Base-by-base conservation (phyloP, 2,797 vertebrate species). In the Esox lucius region DNA sequence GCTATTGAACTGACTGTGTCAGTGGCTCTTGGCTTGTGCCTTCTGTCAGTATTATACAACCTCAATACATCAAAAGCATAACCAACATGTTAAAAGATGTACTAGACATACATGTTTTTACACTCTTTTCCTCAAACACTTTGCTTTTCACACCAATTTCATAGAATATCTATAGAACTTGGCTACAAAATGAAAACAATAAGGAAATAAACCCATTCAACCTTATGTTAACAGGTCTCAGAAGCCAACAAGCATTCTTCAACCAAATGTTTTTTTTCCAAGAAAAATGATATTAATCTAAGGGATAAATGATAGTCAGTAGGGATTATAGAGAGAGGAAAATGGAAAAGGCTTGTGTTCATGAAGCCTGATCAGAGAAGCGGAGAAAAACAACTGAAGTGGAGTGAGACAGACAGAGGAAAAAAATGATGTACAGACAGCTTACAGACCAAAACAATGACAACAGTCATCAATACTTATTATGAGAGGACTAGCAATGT, bases 291-390 rank as follows among this genome's bases (percentile, higher is more conserved):
- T 64, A 48, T 0, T 39, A n/a, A 76, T 68, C 33, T 65, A 5
- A 6, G 26, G 12, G 15, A 8, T 56, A 56, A 56, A 56, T 56
- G 9, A n/a, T 22, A 59, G 68, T 67, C 79, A 74, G 71, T 70
- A 72, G 13, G 64, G 76, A 71, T 39, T 78, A 73, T 75, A 75
- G 80, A 80, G 79, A 80, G 70, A 86, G 11, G 8, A 68, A 76
- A 68, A 39, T 22, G 22, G 12, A 68, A 75, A 26, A 42, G 72
- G 73, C 62, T 74, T 13, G n/a, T n/a, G 33, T 56, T 56, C 68
- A 68, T 59, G 17, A 59, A 69, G 49, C 4, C 56, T 72, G 31
- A 16, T 42, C 9, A 42, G 33, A 11, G 13, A 33, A 35, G n/a
- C 49, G 13, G 53, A 81, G 80, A 78, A 75, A n/a, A 3, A 9